Base-by-base conservation (phyloP, 1,140 invertebrate species). In the Magallana angulata region DNA sequence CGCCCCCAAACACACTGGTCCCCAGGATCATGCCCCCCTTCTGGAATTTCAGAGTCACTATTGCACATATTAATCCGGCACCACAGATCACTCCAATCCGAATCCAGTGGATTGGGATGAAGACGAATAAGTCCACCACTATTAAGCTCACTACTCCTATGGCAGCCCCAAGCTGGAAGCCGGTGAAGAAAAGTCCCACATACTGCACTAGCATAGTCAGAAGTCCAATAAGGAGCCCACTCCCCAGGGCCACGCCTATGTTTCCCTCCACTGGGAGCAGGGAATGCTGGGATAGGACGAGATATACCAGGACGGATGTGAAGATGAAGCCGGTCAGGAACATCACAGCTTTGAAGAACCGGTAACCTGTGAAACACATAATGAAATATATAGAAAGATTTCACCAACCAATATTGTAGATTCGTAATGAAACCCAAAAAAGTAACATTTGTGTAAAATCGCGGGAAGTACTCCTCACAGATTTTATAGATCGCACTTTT, bases 261-360 rank as follows among this genome's bases (percentile, higher is more conserved):
- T 97, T 97, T 64, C 96, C 97, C 91, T 97, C 96, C 24, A 96
- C 94, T 6, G 97, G 97, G 93, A 97, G 95, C 24, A 97, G 93
- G 64, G 96, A 96, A 91, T 97, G 97, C 92, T 97, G 97, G 96
- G 95, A 94, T 97, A 97, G 89, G 64, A 98, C 97, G 86, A 97
- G 94, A 93, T 97, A 97, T 3, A 97, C 96, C 85, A 97, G 96
- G 36, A 97, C 96, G 80, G 97, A 96, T 14, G 97, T 97, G 94
- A 98, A 98, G 68, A 97, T 97, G 92, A 98, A 97, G 57, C 98
- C 98, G 48, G 97, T 98, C 56, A 98, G 95, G 93, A 98, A 98
- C 96, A 98, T 97, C n/a, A 97, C 96, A 3, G 97, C 97, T 94
- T 98, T 97, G 94, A 98, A 97, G 94, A 97, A 98, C 82, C 97